These are phyloP conservation scores for Lordiphosa stackelbergi DNA, from an alignment of 1,140 invertebrate genomes.

Conservation along the genomic window DNA sequence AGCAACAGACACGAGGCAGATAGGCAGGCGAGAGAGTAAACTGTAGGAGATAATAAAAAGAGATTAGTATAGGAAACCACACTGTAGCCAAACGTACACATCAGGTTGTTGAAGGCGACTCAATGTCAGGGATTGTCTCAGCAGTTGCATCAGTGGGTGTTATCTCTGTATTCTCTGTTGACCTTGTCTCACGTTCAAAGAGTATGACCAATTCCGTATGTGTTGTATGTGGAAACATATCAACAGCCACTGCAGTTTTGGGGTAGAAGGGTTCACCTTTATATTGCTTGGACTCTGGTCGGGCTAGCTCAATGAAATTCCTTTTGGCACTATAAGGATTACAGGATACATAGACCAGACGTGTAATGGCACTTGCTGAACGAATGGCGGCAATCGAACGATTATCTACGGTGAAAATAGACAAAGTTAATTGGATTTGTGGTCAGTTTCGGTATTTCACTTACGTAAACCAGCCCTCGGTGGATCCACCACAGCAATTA, in stretches of 20 bases:
- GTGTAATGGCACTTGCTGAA: conserved; percentile 85
- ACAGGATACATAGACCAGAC: conserved; percentile 94
- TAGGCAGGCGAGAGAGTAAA: conserved; percentile 24
- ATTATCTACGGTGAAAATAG: conserved; percentile 79
- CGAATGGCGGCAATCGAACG: conserved; percentile 88
- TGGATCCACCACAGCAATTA: conserved; percentile 96
- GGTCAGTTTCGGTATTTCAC: too few species aligned
- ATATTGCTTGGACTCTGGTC: conserved; percentile 88
- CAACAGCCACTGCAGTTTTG: conserved; percentile 89
- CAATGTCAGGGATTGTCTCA: conserved; percentile 4
- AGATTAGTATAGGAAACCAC: conserved; percentile 12
- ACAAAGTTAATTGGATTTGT: too few species aligned
- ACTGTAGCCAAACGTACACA: conserved; percentile 24
- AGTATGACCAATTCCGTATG: conserved; percentile 93
- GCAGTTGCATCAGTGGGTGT: conserved; percentile 1
- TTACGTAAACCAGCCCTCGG: conserved; percentile 94
- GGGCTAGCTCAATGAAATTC: conserved; percentile 93
- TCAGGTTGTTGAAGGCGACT: conserved; percentile 6
- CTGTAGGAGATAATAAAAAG: conserved; percentile 27
- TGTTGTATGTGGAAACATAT: conserved; percentile 95
- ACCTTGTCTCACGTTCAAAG: conserved; percentile 82
- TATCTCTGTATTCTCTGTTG: conserved; percentile 16
- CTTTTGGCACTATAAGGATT: conserved; percentile 89
- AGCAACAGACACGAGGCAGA: conserved; percentile 38
- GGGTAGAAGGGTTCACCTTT: conserved; percentile 89